phyloP scores from a whole-genome alignment of 1,140 invertebrate species.

The Carposina sasakii region DNA sequence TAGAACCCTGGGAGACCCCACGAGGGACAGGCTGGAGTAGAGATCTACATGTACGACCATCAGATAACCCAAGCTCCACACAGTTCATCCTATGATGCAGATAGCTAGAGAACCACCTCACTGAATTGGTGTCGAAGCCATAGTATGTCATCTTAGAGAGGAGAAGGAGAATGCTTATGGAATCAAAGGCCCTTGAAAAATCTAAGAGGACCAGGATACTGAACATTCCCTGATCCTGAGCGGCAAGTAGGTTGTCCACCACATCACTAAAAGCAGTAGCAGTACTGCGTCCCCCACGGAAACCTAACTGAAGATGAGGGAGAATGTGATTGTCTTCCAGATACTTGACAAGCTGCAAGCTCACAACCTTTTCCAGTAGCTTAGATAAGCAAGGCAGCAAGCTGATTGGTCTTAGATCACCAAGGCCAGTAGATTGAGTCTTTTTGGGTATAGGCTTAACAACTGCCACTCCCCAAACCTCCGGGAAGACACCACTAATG shows the following conservation, averaged over 20 bases:
- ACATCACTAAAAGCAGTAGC: neutral
- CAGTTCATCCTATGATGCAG: too few species aligned
- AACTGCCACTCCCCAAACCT: neutral
- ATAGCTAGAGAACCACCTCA: neutral
- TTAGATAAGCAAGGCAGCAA: neutral
- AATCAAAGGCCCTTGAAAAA: too few species aligned
- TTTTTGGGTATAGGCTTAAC: neutral
- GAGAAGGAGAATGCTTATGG: neutral
- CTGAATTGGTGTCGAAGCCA: neutral
- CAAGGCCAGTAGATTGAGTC: neutral
- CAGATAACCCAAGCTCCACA: too few species aligned
- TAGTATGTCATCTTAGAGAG: neutral
- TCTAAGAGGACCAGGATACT: neutral
- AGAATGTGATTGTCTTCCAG: neutral
- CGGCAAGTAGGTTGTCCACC: neutral
- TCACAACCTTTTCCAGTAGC: neutral
- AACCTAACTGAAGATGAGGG: neutral
- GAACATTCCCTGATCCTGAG: neutral
- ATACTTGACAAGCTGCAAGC: neutral
- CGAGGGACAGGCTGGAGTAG: too few species aligned
- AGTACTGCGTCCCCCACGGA: neutral
- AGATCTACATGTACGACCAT: too few species aligned
- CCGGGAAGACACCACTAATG: neutral
- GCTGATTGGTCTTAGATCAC: constrained; percentile 2
- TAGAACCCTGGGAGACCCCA: too few species aligned